phyloP scores from a whole-genome alignment of 2,797 vertebrate genomes.

The Hapalemur alaotrensis region DNA sequence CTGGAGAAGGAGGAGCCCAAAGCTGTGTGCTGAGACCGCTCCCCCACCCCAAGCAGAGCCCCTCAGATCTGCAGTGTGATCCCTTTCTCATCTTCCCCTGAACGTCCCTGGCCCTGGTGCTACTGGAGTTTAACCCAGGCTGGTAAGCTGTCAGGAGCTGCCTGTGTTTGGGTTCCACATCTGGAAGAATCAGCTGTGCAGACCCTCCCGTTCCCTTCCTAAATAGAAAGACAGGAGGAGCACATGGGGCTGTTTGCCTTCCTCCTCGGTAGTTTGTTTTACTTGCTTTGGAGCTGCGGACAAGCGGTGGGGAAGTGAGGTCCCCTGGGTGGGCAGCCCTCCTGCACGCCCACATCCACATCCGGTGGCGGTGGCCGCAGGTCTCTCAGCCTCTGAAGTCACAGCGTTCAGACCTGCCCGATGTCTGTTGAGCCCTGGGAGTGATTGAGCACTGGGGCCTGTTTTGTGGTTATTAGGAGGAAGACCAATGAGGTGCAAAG shows the following conservation, averaged over 20 bases:
- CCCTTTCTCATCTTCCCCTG: background rate
- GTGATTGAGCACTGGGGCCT: background rate
- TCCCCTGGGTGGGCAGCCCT: background rate
- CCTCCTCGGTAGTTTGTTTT: conserved; percentile 58
- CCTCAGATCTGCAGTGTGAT: rapidly evolving
- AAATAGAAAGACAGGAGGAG: conserved; percentile 20
- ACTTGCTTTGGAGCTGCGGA: conserved; percentile 19
- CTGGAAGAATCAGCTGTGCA: conserved; percentile 62
- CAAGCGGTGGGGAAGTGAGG: background rate
- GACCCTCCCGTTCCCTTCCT: background rate
- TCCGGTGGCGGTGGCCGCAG: background rate
- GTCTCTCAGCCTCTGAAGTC: background rate
- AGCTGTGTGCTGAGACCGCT: background rate
- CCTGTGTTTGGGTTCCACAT: conserved; percentile 65
- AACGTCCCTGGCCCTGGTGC: background rate
- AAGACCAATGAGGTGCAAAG: background rate
- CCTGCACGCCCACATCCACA: background rate
- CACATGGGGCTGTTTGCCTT: conserved; percentile 35
- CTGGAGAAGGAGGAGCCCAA: background rate
- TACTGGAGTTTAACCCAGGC: conserved; percentile 46
- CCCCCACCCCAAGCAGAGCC: background rate
- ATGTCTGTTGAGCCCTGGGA: background rate
- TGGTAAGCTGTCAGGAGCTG: conserved; percentile 45
- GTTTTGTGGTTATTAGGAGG: background rate
- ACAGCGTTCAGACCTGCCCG: background rate